These are phyloP conservation scores for Naja naja DNA, from an alignment of 2,113 vertebrate species.

Conservation along the genomic window DNA sequence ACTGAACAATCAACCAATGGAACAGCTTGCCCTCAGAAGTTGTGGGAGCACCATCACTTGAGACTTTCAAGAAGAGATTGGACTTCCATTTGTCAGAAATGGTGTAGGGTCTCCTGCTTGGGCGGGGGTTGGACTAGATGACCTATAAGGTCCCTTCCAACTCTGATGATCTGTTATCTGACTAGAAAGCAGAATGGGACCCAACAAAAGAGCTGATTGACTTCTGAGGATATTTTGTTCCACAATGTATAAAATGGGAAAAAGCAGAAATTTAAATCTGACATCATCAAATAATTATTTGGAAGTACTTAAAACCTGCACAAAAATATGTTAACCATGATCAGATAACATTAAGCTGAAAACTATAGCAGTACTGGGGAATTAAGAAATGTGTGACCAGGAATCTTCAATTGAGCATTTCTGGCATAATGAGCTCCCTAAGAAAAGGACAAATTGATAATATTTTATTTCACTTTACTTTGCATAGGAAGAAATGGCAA, in stretches of 20 bases:
- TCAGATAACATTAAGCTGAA: not conserved
- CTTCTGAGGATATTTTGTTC: not conserved
- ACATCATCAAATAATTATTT: not conserved
- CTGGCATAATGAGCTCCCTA: constrained; percentile 10
- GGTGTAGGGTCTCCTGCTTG: too few species aligned
- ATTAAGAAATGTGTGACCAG: constrained; percentile 15
- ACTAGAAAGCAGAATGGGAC: not conserved
- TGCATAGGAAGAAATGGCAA: constrained; percentile 50
- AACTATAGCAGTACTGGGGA: not conserved
- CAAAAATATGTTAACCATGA: not conserved
- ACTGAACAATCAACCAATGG: too few species aligned
- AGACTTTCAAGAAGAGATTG: too few species aligned
- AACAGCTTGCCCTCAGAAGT: too few species aligned
- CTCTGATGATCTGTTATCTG: too few species aligned
- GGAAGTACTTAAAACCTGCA: not conserved
- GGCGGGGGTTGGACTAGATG: too few species aligned
- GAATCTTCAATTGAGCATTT: constrained; percentile 12
- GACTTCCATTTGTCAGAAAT: too few species aligned
- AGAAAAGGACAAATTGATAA: constrained; percentile 30
- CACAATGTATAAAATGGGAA: not conserved
- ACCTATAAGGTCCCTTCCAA: too few species aligned
- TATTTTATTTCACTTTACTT: constrained; percentile 37
- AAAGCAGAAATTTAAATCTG: not conserved
- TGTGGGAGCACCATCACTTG: too few species aligned
- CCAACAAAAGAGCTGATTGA: not conserved